Evolutionary conservation across 2,113 vertebrate genomes (phyloP).

Genomic region (Calypte anna): DNA sequence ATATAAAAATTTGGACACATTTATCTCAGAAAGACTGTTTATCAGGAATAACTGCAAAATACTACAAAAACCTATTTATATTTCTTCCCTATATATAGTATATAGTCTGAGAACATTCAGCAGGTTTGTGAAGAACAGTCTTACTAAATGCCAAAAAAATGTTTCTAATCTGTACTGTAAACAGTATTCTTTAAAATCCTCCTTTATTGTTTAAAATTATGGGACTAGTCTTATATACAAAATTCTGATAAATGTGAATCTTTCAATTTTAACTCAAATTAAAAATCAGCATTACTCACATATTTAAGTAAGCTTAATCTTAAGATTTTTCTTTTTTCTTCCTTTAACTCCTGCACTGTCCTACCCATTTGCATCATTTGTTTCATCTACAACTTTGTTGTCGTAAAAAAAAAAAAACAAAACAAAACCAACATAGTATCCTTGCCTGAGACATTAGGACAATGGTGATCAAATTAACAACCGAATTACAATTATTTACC

Average conservation of each 20-base stretch:
- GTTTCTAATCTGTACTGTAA: background rate
- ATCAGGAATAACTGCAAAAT: background rate
- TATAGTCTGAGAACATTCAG: background rate
- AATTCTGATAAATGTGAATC: background rate
- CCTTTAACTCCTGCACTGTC: background rate
- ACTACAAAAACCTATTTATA: background rate
- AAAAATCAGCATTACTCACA: background rate
- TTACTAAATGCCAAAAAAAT: background rate
- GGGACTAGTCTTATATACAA: background rate
- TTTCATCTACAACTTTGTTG: background rate
- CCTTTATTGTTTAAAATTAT: background rate
- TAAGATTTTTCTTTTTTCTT: background rate
- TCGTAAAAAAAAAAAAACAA: background rate
- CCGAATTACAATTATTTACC: background rate
- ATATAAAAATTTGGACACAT: background rate
- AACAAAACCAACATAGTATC: background rate
- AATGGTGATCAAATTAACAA: background rate
- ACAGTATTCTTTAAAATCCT: accelerated
- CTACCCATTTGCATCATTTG: background rate
- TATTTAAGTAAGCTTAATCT: background rate
- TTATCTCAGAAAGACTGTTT: background rate
- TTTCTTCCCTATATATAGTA: background rate
- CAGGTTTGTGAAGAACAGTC: background rate
- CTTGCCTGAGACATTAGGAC: background rate
- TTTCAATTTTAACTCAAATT: background rate